These are phyloP conservation scores for Globodera rostochiensis DNA, from an alignment of 1,140 invertebrate species.

Conservation along the genomic window DNA sequence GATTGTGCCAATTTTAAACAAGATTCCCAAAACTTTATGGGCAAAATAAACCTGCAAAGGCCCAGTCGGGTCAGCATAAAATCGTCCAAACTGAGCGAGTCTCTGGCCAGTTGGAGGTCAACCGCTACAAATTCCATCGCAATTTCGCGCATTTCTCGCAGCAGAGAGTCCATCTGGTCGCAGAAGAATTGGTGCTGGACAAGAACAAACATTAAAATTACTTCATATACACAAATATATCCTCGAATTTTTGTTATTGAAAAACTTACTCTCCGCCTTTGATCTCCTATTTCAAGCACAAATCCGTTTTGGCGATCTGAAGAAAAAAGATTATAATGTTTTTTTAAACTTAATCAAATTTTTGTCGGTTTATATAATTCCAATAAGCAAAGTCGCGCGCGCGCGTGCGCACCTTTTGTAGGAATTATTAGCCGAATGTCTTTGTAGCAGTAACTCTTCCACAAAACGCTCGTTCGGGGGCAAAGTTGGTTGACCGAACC, in stretches of 20 bases:
- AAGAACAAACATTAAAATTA: neutral
- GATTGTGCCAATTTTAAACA: constrained; percentile 27
- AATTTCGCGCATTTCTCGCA: constrained; percentile 80
- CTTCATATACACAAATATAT: constrained; percentile 6
- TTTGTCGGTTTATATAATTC: neutral
- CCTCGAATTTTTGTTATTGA: neutral
- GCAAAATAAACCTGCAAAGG: constrained; percentile 77
- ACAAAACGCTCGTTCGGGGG: constrained; percentile 75
- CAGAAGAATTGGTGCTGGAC: constrained; percentile 81
- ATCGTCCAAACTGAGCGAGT: constrained; percentile 80
- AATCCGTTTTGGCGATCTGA: constrained; percentile 76
- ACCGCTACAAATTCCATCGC: constrained; percentile 80
- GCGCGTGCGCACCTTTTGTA: constrained; percentile 7
- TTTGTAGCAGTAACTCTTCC: constrained; percentile 51
- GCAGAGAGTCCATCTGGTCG: constrained; percentile 80
- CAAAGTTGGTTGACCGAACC: constrained; percentile 87
- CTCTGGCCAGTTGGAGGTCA: constrained; percentile 79
- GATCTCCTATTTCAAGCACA: constrained; percentile 72
- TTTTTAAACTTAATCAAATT: neutral
- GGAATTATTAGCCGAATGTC: constrained; percentile 76
- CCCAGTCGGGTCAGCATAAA: constrained; percentile 84
- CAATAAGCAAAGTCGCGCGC: too few relatives aligned
- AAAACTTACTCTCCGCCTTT: constrained; percentile 48
- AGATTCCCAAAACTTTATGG: constrained; percentile 30
- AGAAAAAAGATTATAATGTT: neutral